Evolutionary conservation across 2,888 invertebrate species (phyloP), one percentile per base, ranked within the genome.

Genomic region (Cephus runcator): DNA sequence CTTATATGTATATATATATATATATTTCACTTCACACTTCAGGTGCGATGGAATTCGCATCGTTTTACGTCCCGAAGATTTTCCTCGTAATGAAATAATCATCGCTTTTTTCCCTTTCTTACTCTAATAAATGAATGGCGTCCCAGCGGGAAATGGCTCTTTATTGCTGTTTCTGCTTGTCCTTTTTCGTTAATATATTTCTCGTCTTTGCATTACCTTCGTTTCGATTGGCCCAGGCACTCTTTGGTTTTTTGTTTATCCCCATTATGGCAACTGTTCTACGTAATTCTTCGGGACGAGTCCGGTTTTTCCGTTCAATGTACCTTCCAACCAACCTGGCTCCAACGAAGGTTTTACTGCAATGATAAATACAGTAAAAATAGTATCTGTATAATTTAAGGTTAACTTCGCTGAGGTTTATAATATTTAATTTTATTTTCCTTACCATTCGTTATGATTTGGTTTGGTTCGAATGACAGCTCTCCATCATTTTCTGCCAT

Each of bases 321-420:
- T 96, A 83, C 99, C 99, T 92, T 98, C 98, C 88, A 99, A 93
- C 99, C 99, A 99, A 85, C 99, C 99, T 33, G 98, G 98, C 93
- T 99, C 99, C 89, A 96, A 95, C 34, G 98, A 98, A 84, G 95
- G 94, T 88, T 96, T 95, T 80, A 98, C 98, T 98, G 92, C 76
- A 93, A 93, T n/a, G 40, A 23, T 23, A 23, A 23, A 23, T 40
- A 23, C 1, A 15, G 9, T 40, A 23, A 15, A 40, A 40, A 34
- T 76, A 33, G 69, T 34, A 69, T 11, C n/a, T 69, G 76, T 12
- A 69, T 34, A 77, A 76, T 75, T 56, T 34, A 31, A n/a, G n/a
- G 15, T 6, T 40, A 69, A 12, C 34, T 12, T 30, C 30, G 31
- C 71, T 35, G 68, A 35, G 15, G 30, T 11, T 35, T 34, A 31